Evolutionary conservation across 2,888 invertebrate genomes (phyloP).

Genomic region (Spatulosminthurus flaviceps): DNA sequence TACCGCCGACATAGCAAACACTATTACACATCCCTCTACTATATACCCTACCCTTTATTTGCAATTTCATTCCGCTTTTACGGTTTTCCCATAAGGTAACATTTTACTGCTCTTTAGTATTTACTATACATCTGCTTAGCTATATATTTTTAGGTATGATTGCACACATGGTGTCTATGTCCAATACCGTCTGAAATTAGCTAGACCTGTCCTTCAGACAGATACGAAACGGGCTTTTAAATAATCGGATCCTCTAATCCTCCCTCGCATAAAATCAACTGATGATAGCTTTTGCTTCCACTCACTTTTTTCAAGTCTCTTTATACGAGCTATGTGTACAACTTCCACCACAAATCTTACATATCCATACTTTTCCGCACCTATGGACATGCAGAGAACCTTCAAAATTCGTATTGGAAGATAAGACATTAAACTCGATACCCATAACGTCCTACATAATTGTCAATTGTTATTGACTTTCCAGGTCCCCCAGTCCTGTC

Average conservation of each 20-base stretch:
- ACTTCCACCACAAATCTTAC: not conserved
- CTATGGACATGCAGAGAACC: not conserved
- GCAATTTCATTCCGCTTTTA: conserved; percentile 20
- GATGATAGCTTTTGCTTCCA: not conserved
- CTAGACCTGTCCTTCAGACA: conserved; percentile 6
- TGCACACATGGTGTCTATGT: not conserved
- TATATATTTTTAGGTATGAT: not conserved
- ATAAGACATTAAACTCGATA: conserved; percentile 40
- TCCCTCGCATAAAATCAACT: conserved; percentile 21
- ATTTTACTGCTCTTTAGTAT: not conserved
- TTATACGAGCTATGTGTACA: not conserved
- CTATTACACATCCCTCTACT: too few species aligned
- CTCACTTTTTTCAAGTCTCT: not conserved
- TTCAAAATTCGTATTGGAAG: conserved; percentile 15
- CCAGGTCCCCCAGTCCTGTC: not conserved
- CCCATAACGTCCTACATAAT: conserved; percentile 9
- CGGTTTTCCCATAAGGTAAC: conserved; percentile 15
- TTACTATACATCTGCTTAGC: not conserved
- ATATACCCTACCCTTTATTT: not conserved
- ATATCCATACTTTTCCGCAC: too few species aligned
- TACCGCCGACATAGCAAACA: not conserved
- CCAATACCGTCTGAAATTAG: not conserved
- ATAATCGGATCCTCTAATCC: conserved; percentile 21
- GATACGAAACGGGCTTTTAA: conserved; percentile 22
- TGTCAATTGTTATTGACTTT: conserved; percentile 23